Conservation (phyloP, 2,113 vertebrate species). For the Hippopotamus amphibius region DNA sequence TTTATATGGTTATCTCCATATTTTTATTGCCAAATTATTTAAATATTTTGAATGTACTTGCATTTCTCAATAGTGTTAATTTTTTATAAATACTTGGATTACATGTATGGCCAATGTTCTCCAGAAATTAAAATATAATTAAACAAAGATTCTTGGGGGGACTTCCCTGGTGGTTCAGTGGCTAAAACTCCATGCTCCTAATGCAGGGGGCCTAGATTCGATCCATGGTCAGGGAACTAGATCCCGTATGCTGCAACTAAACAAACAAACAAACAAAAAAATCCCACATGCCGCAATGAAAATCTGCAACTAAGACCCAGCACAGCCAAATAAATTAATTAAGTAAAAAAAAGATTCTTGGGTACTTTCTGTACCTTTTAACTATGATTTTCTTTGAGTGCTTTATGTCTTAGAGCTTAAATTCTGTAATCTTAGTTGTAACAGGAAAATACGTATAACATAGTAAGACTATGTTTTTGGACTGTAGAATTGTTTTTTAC, state of each 20-base stretch:
- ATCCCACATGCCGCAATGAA: too few relatives aligned
- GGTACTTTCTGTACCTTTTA: background rate
- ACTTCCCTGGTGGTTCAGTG: too few relatives aligned
- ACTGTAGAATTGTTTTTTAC: background rate
- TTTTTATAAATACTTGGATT: slow-evolving; percentile 35
- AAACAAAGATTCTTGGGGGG: background rate
- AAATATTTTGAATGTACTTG: background rate
- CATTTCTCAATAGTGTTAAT: slow-evolving; percentile 5
- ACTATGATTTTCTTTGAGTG: slow-evolving; percentile 2
- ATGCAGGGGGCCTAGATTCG: too few relatives aligned
- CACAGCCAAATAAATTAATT: too few relatives aligned
- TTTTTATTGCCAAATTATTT: slow-evolving; percentile 19
- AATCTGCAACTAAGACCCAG: too few relatives aligned
- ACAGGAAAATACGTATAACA: background rate
- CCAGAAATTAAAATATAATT: slow-evolving; percentile 40
- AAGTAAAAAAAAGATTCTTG: background rate
- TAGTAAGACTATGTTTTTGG: background rate
- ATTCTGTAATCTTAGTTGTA: slow-evolving; percentile 16
- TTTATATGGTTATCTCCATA: background rate
- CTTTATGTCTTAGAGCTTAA: slow-evolving; percentile 2
- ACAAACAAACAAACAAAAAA: too few relatives aligned
- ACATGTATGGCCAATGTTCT: background rate
- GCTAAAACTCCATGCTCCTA: too few relatives aligned
- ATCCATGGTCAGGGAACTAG: too few relatives aligned
- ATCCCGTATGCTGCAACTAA: too few relatives aligned